Conservation (phyloP, 1,140 invertebrate species). For the Thalassaphorura encarpata region DNA sequence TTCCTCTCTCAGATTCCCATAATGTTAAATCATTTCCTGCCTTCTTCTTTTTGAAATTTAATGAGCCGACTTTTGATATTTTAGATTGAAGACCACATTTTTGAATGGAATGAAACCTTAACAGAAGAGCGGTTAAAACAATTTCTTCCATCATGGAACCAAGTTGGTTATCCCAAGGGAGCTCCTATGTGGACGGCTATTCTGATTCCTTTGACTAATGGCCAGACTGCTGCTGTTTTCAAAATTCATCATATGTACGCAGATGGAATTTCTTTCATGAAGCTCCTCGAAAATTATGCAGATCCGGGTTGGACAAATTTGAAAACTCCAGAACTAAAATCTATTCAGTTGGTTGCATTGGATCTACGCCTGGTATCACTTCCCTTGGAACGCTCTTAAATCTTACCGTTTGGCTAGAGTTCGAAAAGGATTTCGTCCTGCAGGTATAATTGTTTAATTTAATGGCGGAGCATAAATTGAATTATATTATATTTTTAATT, state of each 20-base stretch:
- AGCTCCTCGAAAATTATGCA: conserved; percentile 25
- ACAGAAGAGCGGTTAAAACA: conserved; percentile 20
- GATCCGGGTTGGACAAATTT: conserved; percentile 27
- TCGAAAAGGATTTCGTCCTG: conserved; percentile 29
- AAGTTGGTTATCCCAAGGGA: conserved; percentile 10
- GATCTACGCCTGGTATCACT: conserved; percentile 31
- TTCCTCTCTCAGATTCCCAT: no score
- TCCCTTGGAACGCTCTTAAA: conserved; percentile 30
- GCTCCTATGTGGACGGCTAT: conserved; percentile 23
- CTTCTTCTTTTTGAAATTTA: background rate
- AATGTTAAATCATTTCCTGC: no score
- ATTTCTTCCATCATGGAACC: conserved; percentile 22
- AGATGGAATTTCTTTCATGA: conserved; percentile 31
- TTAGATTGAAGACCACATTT: conserved; percentile 13
- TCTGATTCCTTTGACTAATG: conserved; percentile 14
- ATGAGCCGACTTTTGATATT: background rate
- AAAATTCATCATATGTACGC: conserved; percentile 29
- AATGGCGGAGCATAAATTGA: no score
- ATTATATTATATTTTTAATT: background rate
- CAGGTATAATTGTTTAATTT: no score
- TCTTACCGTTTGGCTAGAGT: conserved; percentile 24
- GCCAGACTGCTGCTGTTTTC: conserved; percentile 23
- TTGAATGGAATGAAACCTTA: conserved; percentile 1
- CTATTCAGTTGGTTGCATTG: conserved; percentile 24
- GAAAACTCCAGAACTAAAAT: conserved; percentile 1